Base-by-base conservation (phyloP, 2,888 invertebrate species). In the Drosophila anceps region DNA sequence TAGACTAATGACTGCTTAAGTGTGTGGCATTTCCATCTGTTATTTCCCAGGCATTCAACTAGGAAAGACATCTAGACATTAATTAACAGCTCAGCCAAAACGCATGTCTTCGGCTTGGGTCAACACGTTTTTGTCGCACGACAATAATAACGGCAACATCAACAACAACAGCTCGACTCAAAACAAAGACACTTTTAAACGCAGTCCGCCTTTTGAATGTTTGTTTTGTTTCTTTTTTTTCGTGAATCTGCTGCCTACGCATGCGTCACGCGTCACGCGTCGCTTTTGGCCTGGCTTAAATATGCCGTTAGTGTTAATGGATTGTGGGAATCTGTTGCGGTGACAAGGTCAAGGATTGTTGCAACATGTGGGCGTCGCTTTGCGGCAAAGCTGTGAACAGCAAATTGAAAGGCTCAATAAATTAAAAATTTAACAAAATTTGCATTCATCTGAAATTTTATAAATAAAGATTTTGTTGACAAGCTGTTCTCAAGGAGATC, bases 281-380 rank as follows among this genome's bases (percentile, higher is more conserved):
- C 37, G 39, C 48, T 70, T 57, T 70, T 41, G 46, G 64, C 39
- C 64, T 59, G 64, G 31, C 68, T 61, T 58, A 68, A 78, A 73
- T 68, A 18, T 54, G 44, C 84, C 84, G 77, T 82, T 84, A 67
- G 62, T 64, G 57, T 24, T 60, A 69, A 82, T 69, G 51, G 57
- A 88, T 69, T 62, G 75, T 84, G 84, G 86, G 86, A 84, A 84
- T 71, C 66, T 60, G 54, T 31, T 64, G 59, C 60, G 24, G 64
- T 59, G 78, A 78, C 84, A 88, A 84, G 84, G 84, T 84, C 88
- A 88, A 86, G 81, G 88, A 81, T 81, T 64, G 46, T 24, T 65
- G 59, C 55, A 55, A 64, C 46, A 53, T 35, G 67, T 57, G 51
- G 43, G 63, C 58, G 48, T 37, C 50, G 33, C 12, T 41, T 54